phyloP scores from a whole-genome alignment of 1,140 invertebrate genomes.

The Drosophila tsacasi region DNA sequence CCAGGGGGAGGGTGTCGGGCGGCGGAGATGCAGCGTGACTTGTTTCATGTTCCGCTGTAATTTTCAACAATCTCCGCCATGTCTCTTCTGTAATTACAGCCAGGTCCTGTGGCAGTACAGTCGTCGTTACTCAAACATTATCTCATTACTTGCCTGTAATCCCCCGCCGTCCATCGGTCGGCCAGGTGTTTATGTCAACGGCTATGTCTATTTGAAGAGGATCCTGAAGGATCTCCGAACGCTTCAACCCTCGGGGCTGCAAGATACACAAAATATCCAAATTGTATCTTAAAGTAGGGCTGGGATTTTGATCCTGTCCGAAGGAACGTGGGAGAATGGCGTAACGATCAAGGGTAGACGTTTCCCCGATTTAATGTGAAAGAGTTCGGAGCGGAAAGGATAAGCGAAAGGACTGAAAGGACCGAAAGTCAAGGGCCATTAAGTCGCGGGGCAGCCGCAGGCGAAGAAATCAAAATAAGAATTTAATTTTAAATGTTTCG shows the following conservation, averaged over 20 bases:
- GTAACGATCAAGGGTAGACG: constrained; percentile 12
- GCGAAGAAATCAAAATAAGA: constrained; percentile 55
- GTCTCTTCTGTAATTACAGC: constrained; percentile 43
- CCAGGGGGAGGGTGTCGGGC: constrained; percentile 10
- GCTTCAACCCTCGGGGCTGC: constrained; percentile 35
- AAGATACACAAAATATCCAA: constrained; percentile 59
- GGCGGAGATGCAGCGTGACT: constrained; percentile 18
- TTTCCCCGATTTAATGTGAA: constrained; percentile 32
- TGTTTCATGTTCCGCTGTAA: constrained; percentile 60
- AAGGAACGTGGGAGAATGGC: constrained; percentile 68
- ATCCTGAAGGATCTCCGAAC: constrained; percentile 15
- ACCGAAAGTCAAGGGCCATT: constrained; percentile 67
- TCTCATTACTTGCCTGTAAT: constrained; percentile 51
- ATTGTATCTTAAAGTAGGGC: constrained; percentile 59
- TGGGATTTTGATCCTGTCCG: constrained; percentile 53
- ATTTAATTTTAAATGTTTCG: constrained; percentile 40
- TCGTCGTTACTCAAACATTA: constrained; percentile 27
- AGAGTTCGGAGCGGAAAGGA: constrained; percentile 60
- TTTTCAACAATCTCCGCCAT: constrained; percentile 32
- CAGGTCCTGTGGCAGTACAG: constrained; percentile 22
- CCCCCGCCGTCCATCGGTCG: constrained; percentile 7
- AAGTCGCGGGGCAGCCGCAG: constrained; percentile 15
- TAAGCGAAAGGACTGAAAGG: constrained; percentile 39
- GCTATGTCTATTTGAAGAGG: constrained; percentile 68
- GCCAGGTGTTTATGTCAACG: constrained; percentile 78